Conservation (phyloP, 1,140 invertebrate species). For the Platyura marginata region DNA sequence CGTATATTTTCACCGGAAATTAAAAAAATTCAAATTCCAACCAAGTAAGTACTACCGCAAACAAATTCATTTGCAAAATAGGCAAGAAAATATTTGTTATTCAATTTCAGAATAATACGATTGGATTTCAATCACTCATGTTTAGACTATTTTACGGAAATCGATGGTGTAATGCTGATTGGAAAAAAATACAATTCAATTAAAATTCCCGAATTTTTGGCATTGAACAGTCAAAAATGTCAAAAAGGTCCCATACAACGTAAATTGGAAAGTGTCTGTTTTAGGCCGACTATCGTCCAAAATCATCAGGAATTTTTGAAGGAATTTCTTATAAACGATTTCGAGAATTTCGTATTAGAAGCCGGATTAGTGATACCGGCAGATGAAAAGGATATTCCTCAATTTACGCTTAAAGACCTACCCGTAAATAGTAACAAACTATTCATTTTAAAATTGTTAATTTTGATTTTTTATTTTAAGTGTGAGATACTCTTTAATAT, state of each 20-base stretch:
- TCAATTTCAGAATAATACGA: slow-evolving; percentile 51
- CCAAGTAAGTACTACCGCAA: slow-evolving; percentile 34
- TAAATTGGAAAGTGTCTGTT: slow-evolving; percentile 17
- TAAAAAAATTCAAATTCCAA: slow-evolving; percentile 34
- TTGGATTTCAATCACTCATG: slow-evolving; percentile 69
- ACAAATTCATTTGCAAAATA: slow-evolving; percentile 5
- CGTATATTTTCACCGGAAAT: slow-evolving; percentile 60
- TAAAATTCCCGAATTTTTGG: neutral
- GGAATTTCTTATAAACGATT: slow-evolving; percentile 23
- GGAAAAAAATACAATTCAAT: slow-evolving; percentile 23
- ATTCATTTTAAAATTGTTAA: slow-evolving; percentile 1
- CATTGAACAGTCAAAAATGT: neutral
- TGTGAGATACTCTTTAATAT: slow-evolving; percentile 31
- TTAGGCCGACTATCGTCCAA: slow-evolving; percentile 12
- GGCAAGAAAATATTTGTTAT: no score
- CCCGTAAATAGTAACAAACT: slow-evolving; percentile 9
- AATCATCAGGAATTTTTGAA: slow-evolving; percentile 12
- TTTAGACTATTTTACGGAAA: slow-evolving; percentile 71
- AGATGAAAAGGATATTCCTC: slow-evolving; percentile 1
- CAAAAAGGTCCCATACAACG: slow-evolving; percentile 13
- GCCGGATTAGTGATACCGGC: neutral
- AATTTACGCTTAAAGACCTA: slow-evolving; percentile 10
- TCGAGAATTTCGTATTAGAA: slow-evolving; percentile 17
- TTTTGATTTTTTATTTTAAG: slow-evolving; percentile 13
- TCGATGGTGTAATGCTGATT: slow-evolving; percentile 65